Evolutionary conservation across 2,113 vertebrate species (phyloP), one percentile per base, ranked within the genome.

Genomic region (Dipodomys stephensi): DNA sequence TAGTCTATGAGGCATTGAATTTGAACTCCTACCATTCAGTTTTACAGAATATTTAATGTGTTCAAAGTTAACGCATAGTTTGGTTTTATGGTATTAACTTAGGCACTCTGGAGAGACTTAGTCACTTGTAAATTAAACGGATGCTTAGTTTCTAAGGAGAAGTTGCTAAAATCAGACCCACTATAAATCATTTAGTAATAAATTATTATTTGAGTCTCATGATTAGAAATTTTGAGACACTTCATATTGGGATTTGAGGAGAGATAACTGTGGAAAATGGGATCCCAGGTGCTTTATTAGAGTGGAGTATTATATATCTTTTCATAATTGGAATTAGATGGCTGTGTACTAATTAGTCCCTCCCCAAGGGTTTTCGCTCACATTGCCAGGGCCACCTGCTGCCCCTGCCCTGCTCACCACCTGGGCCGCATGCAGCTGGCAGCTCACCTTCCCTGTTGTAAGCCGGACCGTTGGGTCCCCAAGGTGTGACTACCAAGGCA

Each of bases 301-400:
- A 73, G 39, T 81, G 28, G 82, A 64, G 77, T 95, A 65, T 94
- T 90, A 28, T 67, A 0, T 92, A 80, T 88, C 96, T 74, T 90
- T 77, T 89, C 78, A 76, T 89, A 16, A 1, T 3, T 88, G 84
- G 23, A 60, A 30, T 82, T 71, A 91, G 49, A 46, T 18, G 64
- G 27, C 74, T 87, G 25, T 87, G 68, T 57, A 57, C 77, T 83
- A 88, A 83, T 82, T 83, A 78, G 74, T 65, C 15, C 23, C 44
- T 65, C 18, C 93, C 71, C 23, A 32, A 15, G 71, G 53, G 57
- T 8, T 53, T 60, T 82, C 44, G 35, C 4, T 62, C 49, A 3
- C 4, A 8, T 84, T 92, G 46, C 27, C 77, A 30, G 67, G 32
- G 76, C 95, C 94, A 96, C 83, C 87, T 96, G 96, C 49, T 92